These are phyloP conservation scores for Lycaon pictus DNA, from an alignment of 2,113 vertebrate species.

Conservation along the genomic window DNA sequence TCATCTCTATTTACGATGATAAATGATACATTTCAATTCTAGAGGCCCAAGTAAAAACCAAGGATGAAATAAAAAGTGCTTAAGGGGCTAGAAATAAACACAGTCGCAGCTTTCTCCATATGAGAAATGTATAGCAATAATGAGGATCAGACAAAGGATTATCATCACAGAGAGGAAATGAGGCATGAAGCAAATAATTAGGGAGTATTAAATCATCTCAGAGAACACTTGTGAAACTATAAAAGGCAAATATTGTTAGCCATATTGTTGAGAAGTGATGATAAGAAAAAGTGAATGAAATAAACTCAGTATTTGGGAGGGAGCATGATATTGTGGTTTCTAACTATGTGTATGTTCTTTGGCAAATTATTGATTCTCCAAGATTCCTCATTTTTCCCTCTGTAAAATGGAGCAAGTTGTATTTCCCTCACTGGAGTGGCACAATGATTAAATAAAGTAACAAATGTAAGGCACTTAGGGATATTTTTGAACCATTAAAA, in stretches of 20 bases:
- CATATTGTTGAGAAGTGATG: background rate
- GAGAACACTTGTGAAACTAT: background rate
- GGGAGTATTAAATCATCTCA: background rate
- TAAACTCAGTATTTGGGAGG: background rate
- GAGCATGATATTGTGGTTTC: background rate
- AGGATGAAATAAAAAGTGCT: background rate
- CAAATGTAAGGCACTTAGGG: background rate
- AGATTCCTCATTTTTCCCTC: background rate
- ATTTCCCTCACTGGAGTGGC: background rate
- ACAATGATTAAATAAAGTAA: background rate
- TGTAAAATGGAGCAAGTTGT: background rate
- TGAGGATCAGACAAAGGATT: background rate
- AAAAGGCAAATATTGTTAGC: background rate
- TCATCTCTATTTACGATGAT: slow-evolving; percentile 9
- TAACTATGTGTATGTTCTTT: background rate
- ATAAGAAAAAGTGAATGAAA: slow-evolving; percentile 31
- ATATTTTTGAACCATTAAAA: background rate
- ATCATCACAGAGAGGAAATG: background rate
- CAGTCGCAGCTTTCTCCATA: background rate
- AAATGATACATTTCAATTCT: slow-evolving; percentile 52
- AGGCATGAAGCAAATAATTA: slow-evolving; percentile 44
- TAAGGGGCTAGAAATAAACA: slow-evolving; percentile 4
- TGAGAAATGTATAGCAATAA: background rate
- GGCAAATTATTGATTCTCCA: background rate
- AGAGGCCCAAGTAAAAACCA: background rate